Evolutionary conservation across 1,140 invertebrate species (phyloP).

Genomic region (Eufriesea mexicana): DNA sequence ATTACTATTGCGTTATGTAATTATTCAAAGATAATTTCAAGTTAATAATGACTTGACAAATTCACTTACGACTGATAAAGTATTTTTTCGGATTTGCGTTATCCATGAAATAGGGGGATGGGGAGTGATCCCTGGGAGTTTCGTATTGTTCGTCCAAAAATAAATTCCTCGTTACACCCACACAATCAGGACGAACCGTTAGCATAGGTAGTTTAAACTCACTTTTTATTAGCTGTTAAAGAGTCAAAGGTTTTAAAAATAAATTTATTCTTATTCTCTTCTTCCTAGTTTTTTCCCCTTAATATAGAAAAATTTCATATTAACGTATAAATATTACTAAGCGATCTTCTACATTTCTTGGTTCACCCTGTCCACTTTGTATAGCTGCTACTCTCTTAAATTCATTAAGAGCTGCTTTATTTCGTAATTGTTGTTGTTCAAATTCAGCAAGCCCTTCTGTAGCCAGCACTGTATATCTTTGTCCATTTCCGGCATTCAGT

Average conservation of each 20-base stretch:
- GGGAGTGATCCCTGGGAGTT: slow-evolving; percentile 83
- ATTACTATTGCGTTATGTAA: neutral
- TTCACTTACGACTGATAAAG: slow-evolving; percentile 76
- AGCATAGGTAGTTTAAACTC: slow-evolving; percentile 86
- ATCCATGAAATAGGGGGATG: slow-evolving; percentile 87
- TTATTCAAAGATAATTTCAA: slow-evolving; percentile 46
- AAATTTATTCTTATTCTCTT: neutral
- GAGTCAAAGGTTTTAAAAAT: neutral
- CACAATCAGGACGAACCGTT: slow-evolving; percentile 85
- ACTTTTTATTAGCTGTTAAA: slow-evolving; percentile 83
- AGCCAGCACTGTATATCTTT: slow-evolving; percentile 86
- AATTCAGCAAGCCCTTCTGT: slow-evolving; percentile 87
- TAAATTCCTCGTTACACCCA: slow-evolving; percentile 84
- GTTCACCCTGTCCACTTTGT: slow-evolving; percentile 84
- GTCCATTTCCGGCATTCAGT: slow-evolving; percentile 84
- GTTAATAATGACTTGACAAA: slow-evolving; percentile 6
- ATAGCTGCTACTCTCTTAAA: slow-evolving; percentile 82
- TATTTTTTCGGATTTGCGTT: slow-evolving; percentile 86
- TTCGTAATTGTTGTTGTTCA: slow-evolving; percentile 84
- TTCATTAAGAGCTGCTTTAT: slow-evolving; percentile 82
- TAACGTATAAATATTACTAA: slow-evolving; percentile 79
- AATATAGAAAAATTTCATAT: neutral
- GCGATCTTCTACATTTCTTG: slow-evolving; percentile 84
- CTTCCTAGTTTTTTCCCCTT: neutral
- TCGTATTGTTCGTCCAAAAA: slow-evolving; percentile 83